Evolutionary conservation across 2,888 invertebrate species (phyloP), one percentile per base, ranked within the genome.

Genomic region (Scaptomyza caliginosa): DNA sequence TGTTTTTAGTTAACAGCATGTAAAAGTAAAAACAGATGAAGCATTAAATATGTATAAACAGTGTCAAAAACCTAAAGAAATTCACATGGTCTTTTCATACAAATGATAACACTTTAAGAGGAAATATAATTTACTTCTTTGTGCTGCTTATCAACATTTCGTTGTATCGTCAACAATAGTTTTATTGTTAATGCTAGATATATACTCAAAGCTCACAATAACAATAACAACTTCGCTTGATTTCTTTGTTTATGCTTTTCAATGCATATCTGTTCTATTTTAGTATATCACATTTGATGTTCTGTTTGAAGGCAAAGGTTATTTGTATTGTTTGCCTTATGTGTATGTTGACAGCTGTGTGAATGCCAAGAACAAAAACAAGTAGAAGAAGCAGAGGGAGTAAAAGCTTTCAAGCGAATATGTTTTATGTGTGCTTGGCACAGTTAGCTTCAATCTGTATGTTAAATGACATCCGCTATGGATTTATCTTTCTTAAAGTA

Each of bases 61-160:
- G 26, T 17, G 57, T 58, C 23, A 36, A 38, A 13, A 56, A 43
- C 13, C 13, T 32, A n/a, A 24, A 16, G 26, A 26, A 26, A 43
- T 43, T 26, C 26, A 1, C 24, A 17, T 3, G 11, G 24, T 1
- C 8, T 34, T 40, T 26, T 55, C 34, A n/a, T 59, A 23, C 28
- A 16, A 16, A 4, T 45, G 58, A 57, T 58, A 39, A 32, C 24
- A 24, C 19, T 39, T 28, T 2, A 32, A 58, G 10, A 46, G 38
- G n/a, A 58, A 59, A 17, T 16, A 26, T n/a, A 13, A 45, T 21
- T 59, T 38, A 34, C 13, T 30, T 39, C 6, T 24, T 45, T 43
- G 11, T 19, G 5, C 16, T 24, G 0, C 19, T 58, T 46, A 46
- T 59, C 39, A 39, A 5, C 43, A 36, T 26, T 10, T 19, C 23